Evolutionary conservation across 2,113 vertebrate genomes (phyloP), one percentile per base, ranked within the genome.

Genomic region (Pollachius pollachius): DNA sequence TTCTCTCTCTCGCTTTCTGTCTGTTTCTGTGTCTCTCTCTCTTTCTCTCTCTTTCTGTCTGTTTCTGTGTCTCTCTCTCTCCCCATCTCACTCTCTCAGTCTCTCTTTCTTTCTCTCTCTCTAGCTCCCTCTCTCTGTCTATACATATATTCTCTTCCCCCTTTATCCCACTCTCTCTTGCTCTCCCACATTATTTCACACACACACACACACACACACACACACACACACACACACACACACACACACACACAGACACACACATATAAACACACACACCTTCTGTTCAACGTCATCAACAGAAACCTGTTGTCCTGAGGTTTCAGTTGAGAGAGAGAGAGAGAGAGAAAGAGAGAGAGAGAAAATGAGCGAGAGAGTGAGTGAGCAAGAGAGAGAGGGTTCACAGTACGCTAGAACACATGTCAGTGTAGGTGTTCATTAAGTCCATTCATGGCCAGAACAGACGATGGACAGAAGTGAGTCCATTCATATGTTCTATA

Each of bases 151-250:
- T 34, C 30, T 34, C 30, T 56, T 25, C 61, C 25, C 25, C 25
- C 18, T 62, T 9, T 62, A 8, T 63, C 62, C 11, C 12, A 25
- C 15, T 63, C 8, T 63, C 27, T 27, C 62, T 63, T 11, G 23
- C 9, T 63, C 25, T 63, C 8, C 41, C 41, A 48, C 8, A 2
- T 48, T 48, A 7, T 48, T 48, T 9, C 41, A 48, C 41, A 13
- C 41, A 48, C 41, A 12, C 67, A 30, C 54, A 59, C 57, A 37
- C 27, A 62, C 58, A 48, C 67, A 30, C 54, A 59, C 57, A 37
- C 27, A 62, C 58, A 48, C 67, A 30, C 54, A 59, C 57, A 37
- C 27, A 62, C 58, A 48, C 67, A 30, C 54, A 59, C 57, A 37
- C 27, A 62, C 58, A 48, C 67, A 30, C 54, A 59, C 57, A 37